Evolutionary conservation across 1,140 invertebrate genomes (phyloP).

Genomic region (Patella vulgata): DNA sequence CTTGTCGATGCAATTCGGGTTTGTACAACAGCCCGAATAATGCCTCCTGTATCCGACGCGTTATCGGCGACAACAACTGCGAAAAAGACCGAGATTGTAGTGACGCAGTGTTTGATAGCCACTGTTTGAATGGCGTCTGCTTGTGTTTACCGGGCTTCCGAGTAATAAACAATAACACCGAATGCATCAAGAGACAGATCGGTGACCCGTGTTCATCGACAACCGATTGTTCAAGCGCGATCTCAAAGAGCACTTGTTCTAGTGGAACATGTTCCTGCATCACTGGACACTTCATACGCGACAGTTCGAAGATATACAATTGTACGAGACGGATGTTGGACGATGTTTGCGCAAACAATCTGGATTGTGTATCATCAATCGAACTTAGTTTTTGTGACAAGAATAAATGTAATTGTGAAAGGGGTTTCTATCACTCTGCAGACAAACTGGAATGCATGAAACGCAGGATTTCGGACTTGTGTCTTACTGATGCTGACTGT

Average conservation of each 20-base stretch:
- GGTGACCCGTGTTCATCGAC: conserved; percentile 10
- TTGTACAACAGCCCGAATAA: background rate
- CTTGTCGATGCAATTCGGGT: conserved; percentile 2
- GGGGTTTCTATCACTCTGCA: conserved; percentile 8
- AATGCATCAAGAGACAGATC: conserved; percentile 18
- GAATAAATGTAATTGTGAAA: conserved; percentile 17
- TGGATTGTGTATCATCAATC: conserved; percentile 12
- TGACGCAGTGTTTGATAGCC: conserved; percentile 25
- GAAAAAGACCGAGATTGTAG: background rate
- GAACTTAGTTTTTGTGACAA: conserved; percentile 19
- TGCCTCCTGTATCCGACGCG: background rate
- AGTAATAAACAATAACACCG: conserved; percentile 4
- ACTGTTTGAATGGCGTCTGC: conserved; percentile 28
- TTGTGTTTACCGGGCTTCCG: conserved; percentile 27
- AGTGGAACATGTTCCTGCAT: background rate
- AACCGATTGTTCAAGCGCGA: conserved; percentile 10
- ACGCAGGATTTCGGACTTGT: background rate
- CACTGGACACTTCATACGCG: background rate
- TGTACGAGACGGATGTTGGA: conserved; percentile 14
- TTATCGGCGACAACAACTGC: conserved; percentile 2
- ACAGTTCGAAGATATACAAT: background rate
- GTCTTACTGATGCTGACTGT: conserved; percentile 19
- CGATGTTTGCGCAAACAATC: conserved; percentile 12
- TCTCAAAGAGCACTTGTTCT: conserved; percentile 7
- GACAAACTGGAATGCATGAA: background rate